Percentiles rank a stretch among this genome's conserved stretches.
Evolutionary conservation across 2,888 invertebrate genomes (phyloP).

Genomic region (Adelphocoris suturalis): DNA sequence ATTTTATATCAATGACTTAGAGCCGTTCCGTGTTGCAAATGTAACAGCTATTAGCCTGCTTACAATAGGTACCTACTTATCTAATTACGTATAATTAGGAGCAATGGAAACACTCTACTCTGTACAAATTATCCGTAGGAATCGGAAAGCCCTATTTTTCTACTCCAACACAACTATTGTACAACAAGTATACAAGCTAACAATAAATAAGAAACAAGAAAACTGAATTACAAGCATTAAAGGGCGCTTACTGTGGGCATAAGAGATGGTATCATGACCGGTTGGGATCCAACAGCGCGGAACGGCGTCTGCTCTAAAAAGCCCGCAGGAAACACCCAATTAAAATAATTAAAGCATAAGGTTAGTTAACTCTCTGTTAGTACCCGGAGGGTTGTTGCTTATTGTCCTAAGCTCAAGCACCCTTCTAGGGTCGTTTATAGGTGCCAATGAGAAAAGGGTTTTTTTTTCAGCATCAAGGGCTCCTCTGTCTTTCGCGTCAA

Average conservation of each 20-base stretch:
- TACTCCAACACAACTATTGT: too few species aligned
- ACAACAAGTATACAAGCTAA: too few species aligned
- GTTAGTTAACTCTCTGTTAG: constrained; percentile 37
- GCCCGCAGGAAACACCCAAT: constrained; percentile 50
- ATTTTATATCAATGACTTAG: too few species aligned
- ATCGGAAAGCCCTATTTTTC: too few species aligned
- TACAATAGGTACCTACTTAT: too few species aligned
- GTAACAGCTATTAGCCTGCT: too few species aligned
- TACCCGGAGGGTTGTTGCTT: constrained; percentile 25
- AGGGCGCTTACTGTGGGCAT: constrained; percentile 6
- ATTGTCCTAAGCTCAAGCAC: neutral
- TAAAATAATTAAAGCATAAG: constrained; percentile 58
- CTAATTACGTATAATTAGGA: too few species aligned
- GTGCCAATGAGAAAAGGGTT: constrained; percentile 23
- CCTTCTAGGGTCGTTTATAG: constrained; percentile 26
- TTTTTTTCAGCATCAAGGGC: neutral
- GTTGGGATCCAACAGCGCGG: constrained; percentile 49
- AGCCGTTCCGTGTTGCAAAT: too few species aligned
- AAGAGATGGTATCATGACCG: constrained; percentile 44
- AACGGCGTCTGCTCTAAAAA: constrained; percentile 48
- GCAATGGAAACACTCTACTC: too few species aligned
- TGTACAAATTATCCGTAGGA: too few species aligned
- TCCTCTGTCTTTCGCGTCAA: constrained; percentile 38
- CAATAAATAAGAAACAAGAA: too few species aligned
- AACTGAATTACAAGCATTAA: neutral